Conservation (phyloP, 2,113 vertebrate species). For the Rana temporaria region DNA sequence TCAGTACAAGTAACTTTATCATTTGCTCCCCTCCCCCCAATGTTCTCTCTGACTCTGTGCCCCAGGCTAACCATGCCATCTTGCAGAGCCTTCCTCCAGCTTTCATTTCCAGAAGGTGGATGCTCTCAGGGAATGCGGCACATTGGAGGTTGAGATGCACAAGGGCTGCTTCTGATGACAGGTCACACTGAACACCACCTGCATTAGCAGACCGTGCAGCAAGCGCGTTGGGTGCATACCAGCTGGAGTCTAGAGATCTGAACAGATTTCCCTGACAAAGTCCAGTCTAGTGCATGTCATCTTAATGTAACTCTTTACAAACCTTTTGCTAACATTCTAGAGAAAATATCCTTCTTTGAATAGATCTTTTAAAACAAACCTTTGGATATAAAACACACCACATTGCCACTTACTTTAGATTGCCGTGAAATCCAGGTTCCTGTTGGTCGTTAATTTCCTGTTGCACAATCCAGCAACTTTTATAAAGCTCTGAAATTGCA, state of each 20-base stretch:
- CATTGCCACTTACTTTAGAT: too few relatives aligned
- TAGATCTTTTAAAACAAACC: too few relatives aligned
- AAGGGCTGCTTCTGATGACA: slow-evolving; percentile 86
- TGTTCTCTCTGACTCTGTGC: slow-evolving; percentile 65
- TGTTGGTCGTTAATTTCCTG: too few relatives aligned
- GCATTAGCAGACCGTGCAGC: slow-evolving; percentile 78
- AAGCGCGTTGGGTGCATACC: slow-evolving; percentile 68
- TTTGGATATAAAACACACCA: too few relatives aligned
- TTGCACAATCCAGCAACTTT: too few relatives aligned
- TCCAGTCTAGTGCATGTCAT: slow-evolving; percentile 24
- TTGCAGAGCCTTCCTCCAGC: slow-evolving; percentile 73
- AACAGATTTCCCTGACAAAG: slow-evolving; percentile 4
- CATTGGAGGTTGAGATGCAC: slow-evolving; percentile 77
- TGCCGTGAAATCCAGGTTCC: too few relatives aligned
- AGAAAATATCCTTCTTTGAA: neutral
- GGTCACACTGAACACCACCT: slow-evolving; percentile 85
- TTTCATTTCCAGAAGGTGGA: slow-evolving; percentile 84
- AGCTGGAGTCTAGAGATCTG: slow-evolving; percentile 64
- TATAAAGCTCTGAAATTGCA: too few relatives aligned
- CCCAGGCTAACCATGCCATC: slow-evolving; percentile 80
- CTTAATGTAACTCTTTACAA: slow-evolving; percentile 23
- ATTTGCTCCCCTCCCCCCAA: neutral
- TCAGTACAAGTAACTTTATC: slow-evolving; percentile 16
- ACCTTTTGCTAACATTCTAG: neutral
- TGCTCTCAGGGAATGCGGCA: slow-evolving; percentile 67